Evolutionary conservation across 2,888 invertebrate genomes (phyloP).

Genomic region (Pristionchus maxplancki): DNA sequence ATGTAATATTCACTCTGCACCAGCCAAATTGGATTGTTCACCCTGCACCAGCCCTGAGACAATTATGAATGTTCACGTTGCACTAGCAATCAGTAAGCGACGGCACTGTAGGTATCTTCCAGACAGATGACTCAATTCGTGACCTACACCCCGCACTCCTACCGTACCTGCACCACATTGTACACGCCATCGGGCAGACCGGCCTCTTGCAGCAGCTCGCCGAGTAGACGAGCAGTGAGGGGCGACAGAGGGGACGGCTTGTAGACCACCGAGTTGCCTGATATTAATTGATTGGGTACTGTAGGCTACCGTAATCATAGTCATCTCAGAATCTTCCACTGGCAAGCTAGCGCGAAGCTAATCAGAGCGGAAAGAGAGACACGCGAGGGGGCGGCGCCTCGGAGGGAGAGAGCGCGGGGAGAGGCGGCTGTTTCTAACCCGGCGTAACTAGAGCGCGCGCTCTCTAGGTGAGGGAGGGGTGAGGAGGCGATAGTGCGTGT

Average conservation of each 20-base stretch:
- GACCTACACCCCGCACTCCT: background rate
- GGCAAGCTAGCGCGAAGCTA: no score
- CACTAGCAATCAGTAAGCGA: no score
- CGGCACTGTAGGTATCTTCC: no score
- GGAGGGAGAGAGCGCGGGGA: slow-evolving; percentile 20
- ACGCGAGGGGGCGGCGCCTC: slow-evolving; percentile 11
- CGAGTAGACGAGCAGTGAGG: slow-evolving; percentile 80
- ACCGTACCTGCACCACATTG: slow-evolving; percentile 80
- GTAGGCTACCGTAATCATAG: background rate
- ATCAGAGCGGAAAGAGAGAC: background rate
- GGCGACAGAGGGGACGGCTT: slow-evolving; percentile 82
- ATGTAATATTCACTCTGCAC: no score
- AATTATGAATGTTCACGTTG: background rate
- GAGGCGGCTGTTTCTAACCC: slow-evolving; percentile 13
- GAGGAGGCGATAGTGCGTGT: background rate
- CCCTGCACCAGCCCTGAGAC: no score
- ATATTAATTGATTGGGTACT: background rate
- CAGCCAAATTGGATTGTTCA: background rate
- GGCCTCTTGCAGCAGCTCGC: slow-evolving; percentile 80
- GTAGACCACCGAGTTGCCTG: slow-evolving; percentile 82
- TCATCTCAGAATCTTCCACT: no score
- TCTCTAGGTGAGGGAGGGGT: background rate
- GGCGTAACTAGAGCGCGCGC: background rate
- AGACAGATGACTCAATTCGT: no score
- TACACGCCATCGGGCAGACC: slow-evolving; percentile 81